A percentile compares a stretch with the other conserved stretches of the same genome.
Conservation (phyloP, 1,140 invertebrate species). For the Whitmania pigra region DNA sequence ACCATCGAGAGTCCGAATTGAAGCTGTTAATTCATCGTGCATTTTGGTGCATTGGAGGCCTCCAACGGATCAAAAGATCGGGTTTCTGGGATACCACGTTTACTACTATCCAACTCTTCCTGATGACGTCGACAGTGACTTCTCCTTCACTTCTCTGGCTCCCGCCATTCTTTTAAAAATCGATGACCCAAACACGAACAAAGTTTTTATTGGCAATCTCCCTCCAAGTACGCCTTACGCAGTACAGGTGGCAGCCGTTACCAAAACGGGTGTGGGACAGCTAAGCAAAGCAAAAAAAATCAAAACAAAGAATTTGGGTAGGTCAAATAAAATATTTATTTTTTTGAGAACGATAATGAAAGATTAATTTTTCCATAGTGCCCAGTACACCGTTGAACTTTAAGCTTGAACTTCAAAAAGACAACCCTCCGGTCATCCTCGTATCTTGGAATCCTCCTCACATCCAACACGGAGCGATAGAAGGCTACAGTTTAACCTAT, state of each 20-base stretch:
- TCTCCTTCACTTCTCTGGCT: slow-evolving; percentile 54
- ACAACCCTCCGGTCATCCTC: slow-evolving; percentile 71
- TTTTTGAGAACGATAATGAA: background rate
- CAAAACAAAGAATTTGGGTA: slow-evolving; percentile 71
- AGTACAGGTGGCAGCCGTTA: slow-evolving; percentile 67
- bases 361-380: slow-evolving; percentile 47
- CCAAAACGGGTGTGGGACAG: slow-evolving; percentile 83
- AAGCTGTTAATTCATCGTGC: slow-evolving; percentile 76
- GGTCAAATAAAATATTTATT: slow-evolving; percentile 9
- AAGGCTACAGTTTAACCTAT: slow-evolving; percentile 72
- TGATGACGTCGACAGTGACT: slow-evolving; percentile 63
- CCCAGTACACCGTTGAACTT: slow-evolving; percentile 35
- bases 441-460: slow-evolving; percentile 76
- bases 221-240: slow-evolving; percentile 83
- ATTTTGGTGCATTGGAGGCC: slow-evolving; percentile 81
- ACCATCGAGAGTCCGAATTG: slow-evolving; percentile 74
- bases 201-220: slow-evolving; percentile 70
- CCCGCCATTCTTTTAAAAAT: slow-evolving; percentile 12
- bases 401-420: slow-evolving; percentile 41
- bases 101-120: slow-evolving; percentile 50
- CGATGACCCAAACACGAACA: slow-evolving; percentile 55
- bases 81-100: slow-evolving; percentile 72
- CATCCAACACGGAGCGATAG: slow-evolving; percentile 70
- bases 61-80: slow-evolving; percentile 76
- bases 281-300: slow-evolving; percentile 66